phyloP scores from a whole-genome alignment of 2,797 vertebrate genomes.

The Anabacerthia variegaticeps region DNA sequence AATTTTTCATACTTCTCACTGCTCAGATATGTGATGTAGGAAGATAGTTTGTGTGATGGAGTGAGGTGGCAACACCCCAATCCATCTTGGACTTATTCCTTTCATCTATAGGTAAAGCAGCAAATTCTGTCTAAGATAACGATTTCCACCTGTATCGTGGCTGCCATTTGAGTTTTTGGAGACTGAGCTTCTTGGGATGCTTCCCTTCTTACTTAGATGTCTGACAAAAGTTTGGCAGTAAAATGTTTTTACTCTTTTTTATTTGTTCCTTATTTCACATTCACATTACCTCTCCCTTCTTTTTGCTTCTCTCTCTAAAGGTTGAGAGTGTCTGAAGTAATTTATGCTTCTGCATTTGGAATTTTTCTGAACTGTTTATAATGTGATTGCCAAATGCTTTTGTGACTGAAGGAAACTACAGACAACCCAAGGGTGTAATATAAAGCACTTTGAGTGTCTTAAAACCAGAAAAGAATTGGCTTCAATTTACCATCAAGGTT shows the following conservation, averaged over 20 bases:
- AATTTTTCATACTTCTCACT: not conserved
- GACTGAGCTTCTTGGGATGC: not conserved
- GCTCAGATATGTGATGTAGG: not conserved
- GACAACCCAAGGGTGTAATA: constrained; percentile 39
- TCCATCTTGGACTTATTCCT: not conserved
- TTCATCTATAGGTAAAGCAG: not conserved
- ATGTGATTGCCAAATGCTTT: constrained; percentile 22
- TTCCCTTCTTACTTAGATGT: not conserved
- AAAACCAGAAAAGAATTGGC: not conserved
- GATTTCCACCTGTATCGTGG: not conserved
- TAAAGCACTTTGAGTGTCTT: not conserved
- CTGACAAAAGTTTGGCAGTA: not conserved
- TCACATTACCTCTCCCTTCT: not conserved
- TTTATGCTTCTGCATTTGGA: not conserved
- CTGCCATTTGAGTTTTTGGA: not conserved
- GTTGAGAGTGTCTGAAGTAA: constrained; percentile 17
- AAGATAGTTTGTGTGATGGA: not conserved
- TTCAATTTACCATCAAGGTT: not conserved
- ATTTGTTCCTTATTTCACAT: not conserved
- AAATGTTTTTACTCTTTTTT: not conserved
- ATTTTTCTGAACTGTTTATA: constrained; percentile 29
- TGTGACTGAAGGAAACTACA: not conserved
- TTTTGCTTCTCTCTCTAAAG: constrained; percentile 1
- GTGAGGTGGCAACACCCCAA: not conserved
- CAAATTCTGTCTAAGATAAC: not conserved